Evolutionary conservation across 2,797 vertebrate species (phyloP).

Genomic region (Cyclopterus lumpus): DNA sequence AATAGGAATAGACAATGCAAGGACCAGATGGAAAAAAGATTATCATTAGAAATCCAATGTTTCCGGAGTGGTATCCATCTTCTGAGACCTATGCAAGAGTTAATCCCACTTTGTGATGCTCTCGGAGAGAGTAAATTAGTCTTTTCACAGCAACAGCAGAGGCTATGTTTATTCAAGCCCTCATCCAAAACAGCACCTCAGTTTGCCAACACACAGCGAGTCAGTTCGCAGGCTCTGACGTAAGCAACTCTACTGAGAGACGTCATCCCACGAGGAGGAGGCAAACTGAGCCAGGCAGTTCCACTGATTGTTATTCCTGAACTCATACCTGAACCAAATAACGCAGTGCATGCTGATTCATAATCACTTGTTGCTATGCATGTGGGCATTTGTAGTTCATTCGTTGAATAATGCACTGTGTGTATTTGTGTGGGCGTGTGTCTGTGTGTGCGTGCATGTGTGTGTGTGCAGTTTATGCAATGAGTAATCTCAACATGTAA

Average conservation of each 20-base stretch:
- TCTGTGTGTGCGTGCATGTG: conserved; percentile 13
- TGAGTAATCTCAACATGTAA: conserved; percentile 53
- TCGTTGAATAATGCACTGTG: conserved; percentile 38
- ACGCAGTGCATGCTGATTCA: conserved; percentile 37
- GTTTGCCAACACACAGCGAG: conserved; percentile 63
- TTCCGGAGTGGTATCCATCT: conserved; percentile 9
- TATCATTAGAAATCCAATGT: conserved; percentile 18
- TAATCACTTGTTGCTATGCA: conserved; percentile 16
- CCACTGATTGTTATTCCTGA: conserved; percentile 49
- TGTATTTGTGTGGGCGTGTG: background rate
- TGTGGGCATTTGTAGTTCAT: conserved; percentile 21
- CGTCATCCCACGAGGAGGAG: conserved; percentile 56
- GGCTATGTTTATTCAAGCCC: conserved; percentile 66
- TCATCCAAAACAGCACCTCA: conserved; percentile 62
- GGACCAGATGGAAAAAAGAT: background rate
- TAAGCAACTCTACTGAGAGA: conserved; percentile 50
- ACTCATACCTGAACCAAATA: conserved; percentile 43
- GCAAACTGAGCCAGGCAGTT: conserved; percentile 25
- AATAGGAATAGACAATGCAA: background rate
- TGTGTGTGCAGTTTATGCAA: conserved; percentile 36
- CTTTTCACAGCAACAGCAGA: conserved; percentile 62
- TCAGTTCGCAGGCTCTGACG: conserved; percentile 54
- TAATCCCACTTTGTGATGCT: conserved; percentile 51
- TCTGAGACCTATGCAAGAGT: conserved; percentile 38
- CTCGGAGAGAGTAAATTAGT: conserved; percentile 63